Conservation (phyloP, 2,888 invertebrate genomes). For the Rhagophthalmus giganteus region DNA sequence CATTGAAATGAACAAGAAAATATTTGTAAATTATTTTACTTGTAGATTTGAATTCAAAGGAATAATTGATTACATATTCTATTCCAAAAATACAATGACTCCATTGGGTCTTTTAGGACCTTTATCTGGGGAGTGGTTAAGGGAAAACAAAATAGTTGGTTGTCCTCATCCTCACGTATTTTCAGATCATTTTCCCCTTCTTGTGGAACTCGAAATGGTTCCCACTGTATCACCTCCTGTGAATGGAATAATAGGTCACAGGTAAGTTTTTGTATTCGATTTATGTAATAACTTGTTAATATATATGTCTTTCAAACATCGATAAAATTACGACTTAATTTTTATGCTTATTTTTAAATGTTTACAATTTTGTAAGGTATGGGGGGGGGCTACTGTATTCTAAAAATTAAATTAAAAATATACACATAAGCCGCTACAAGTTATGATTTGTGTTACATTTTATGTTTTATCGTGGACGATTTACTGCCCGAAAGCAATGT, state of each 20-base stretch:
- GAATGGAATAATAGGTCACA: conserved; percentile 81
- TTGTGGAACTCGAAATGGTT: conserved; percentile 89
- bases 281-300: not conserved
- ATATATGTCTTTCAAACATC: too few species aligned
- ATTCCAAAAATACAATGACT: conserved; percentile 93
- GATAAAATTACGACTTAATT: too few species aligned
- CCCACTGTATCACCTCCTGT: conserved; percentile 72
- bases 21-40: not conserved
- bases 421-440: too few species aligned
- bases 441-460: too few species aligned
- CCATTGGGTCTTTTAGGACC: conserved; percentile 94
- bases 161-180: conserved; percentile 98
- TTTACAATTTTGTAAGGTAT: not conserved
- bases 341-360: not conserved
- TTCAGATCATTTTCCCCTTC: conserved; percentile 91
- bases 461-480: too few species aligned
- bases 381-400: not conserved
- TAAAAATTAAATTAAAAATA: not conserved
- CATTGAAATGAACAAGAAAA: too few species aligned
- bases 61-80: conserved; percentile 99
- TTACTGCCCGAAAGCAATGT: too few species aligned
- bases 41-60: conserved; percentile 96
- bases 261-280: conserved; percentile 59
- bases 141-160: conserved; percentile 95
- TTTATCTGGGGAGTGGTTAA: conserved; percentile 89